These are phyloP conservation scores for Colinus virginianus DNA, from an alignment of 2,113 vertebrate species.

Conservation along the genomic window DNA sequence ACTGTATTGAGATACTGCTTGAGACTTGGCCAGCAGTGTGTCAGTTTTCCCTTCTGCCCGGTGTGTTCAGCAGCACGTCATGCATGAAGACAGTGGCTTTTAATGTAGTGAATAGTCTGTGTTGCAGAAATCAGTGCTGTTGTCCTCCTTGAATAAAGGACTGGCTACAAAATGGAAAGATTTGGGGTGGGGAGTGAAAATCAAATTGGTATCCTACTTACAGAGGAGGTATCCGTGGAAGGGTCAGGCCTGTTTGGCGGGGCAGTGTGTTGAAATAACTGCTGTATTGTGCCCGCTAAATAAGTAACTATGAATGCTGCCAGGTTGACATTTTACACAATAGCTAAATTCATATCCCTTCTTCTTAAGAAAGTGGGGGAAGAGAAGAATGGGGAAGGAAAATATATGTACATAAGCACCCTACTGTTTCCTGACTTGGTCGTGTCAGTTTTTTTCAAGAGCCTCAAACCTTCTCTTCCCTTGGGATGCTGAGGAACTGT, in stretches of 20 bases:
- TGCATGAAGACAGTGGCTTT: neutral
- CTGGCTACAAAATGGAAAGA: conserved; percentile 14
- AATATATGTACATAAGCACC: conserved; percentile 61
- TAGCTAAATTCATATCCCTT: conserved; percentile 27
- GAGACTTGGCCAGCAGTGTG: neutral
- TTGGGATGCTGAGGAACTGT: conserved; percentile 57
- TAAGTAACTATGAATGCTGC: conserved; percentile 16
- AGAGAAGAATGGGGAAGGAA: conserved; percentile 12
- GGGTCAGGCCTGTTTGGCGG: conserved; percentile 32
- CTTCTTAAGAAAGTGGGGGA: conserved; percentile 29
- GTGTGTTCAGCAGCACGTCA: rapidly evolving
- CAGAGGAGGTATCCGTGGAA: neutral
- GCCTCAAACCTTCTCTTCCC: conserved; percentile 26
- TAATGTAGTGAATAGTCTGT: rapidly evolving
- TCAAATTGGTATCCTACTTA: neutral
- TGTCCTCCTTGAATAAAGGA: neutral
- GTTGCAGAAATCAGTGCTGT: neutral
- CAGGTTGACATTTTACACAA: conserved; percentile 31
- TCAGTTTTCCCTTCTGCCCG: neutral
- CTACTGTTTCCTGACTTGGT: conserved; percentile 59
- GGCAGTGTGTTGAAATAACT: neutral
- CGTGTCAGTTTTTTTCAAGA: conserved; percentile 30
- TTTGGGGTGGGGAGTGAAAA: neutral
- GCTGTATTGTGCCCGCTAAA: conserved; percentile 24
- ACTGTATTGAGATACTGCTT: neutral